Base-by-base conservation (phyloP, 2,113 vertebrate genomes). In the Balaeniceps rex region DNA sequence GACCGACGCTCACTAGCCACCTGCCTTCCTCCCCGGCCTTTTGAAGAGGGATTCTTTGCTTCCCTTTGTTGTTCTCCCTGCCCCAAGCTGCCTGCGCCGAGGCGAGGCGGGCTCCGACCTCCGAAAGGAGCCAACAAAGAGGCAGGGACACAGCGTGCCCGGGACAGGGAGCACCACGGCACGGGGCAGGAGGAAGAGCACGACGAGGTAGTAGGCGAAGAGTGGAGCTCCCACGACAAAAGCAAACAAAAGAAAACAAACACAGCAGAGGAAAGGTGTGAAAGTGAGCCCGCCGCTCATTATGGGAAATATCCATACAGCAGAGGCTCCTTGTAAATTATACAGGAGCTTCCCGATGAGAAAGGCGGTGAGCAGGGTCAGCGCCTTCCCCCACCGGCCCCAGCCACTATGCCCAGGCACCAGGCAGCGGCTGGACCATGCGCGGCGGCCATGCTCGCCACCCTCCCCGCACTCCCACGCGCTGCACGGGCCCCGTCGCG, bases 371-470 rank as follows among this genome's bases (percentile, higher is more conserved):
- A 81, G 55, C 18, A n/a, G 40, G 64, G 64, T 19, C 4, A 21
- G 10, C 1, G 4, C 29, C 72, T 9, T 9, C 8, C 57, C 46
- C 19, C 34, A 14, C 25, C 3, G 1, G 55, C n/a, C 33, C 8
- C 23, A 29, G 51, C 12, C 22, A 2, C 26, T 1, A 1, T 33
- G n/a, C 44, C 72, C 69, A 3, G 40, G 51, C 76, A 25, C 14
- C 51, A 12, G 34, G 42, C 36, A 46, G 66, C 1, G 6, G 40
- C 22, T 1, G 0, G 65, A 14, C 46, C 19, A 2, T 0, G 29
- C 1, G 1, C 2, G 7, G 38, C 1, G 33, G 31, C 24, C 0
- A 0, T 14, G 71, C 34, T 70, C 36, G 2, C 14, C 0, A 0
- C 69, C 33, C 36, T 83, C n/a, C 25, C 28, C 14, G 8, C 0